These are phyloP conservation scores for Pogonocherus hispidulus DNA, from an alignment of 2,888 invertebrate species.

Conservation along the genomic window DNA sequence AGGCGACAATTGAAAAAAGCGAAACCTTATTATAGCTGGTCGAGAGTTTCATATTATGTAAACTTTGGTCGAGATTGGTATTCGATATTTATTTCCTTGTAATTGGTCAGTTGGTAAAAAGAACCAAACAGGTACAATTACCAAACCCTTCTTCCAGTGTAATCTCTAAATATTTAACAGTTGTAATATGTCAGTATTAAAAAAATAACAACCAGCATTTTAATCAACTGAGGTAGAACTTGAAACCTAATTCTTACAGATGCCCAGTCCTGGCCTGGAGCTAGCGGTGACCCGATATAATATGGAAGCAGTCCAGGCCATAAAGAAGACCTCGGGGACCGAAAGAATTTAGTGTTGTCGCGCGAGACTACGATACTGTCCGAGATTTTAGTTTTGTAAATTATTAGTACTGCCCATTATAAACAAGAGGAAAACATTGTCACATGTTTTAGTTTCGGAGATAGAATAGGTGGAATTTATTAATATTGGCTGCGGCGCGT, in stretches of 20 bases:
- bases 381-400: constrained; percentile 57
- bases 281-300: constrained; percentile 41
- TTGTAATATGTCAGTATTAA: no score
- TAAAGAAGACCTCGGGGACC: constrained; percentile 40
- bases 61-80: no score
- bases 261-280: constrained; percentile 15
- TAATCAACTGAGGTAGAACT: no score
- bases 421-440: constrained; percentile 61
- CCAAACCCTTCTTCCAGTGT: neutral
- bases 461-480: constrained; percentile 60
- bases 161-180: neutral
- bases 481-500: constrained; percentile 56
- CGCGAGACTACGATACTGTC: constrained; percentile 60
- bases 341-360: constrained; percentile 61
- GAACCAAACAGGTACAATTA: no score
- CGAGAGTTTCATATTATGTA: no score
- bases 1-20: no score
- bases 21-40: no score
- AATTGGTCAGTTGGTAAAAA: no score
- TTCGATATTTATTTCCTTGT: no score
- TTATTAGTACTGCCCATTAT: constrained; percentile 59
- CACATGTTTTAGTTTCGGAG: constrained; percentile 55
- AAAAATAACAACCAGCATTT: no score
- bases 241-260: neutral
- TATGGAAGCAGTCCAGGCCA: constrained; percentile 42